These are phyloP conservation scores for Oscheius sp. DNA, from an alignment of 2,888 invertebrate species.

Conservation along the genomic window DNA sequence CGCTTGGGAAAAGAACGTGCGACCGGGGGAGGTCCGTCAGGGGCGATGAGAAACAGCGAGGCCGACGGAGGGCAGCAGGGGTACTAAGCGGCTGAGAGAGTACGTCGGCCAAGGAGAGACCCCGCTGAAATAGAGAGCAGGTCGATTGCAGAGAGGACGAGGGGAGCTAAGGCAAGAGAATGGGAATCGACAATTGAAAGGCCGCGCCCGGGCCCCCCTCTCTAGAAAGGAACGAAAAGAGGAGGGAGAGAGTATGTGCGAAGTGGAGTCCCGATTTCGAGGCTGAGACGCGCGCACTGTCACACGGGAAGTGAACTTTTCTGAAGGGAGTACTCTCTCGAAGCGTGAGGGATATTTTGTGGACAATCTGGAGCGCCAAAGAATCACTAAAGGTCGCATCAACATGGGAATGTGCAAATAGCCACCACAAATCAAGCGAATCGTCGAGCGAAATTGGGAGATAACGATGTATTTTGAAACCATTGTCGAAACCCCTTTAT, in stretches of 20 bases:
- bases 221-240: not conserved
- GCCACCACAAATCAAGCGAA: too few relatives aligned
- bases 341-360: not conserved
- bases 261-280: not conserved
- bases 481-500: too few relatives aligned
- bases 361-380: not conserved
- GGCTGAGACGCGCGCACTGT: not conserved
- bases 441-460: too few relatives aligned
- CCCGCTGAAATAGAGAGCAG: not conserved
- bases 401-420: too few relatives aligned
- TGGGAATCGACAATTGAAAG: constrained; percentile 32
- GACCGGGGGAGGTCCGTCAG: not conserved
- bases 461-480: too few relatives aligned
- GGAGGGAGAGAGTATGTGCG: constrained; percentile 7
- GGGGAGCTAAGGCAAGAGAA: constrained; percentile 33
- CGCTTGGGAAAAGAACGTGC: constrained; percentile 13
- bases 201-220: not conserved
- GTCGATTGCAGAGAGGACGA: not conserved
- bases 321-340: not conserved
- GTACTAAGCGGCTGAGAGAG: constrained; percentile 26
- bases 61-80: constrained; percentile 20
- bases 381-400: too few relatives aligned
- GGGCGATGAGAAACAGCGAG: constrained; percentile 4
- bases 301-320: too few relatives aligned
- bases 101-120: constrained; percentile 9